Conservation (phyloP, 35 echinoderm and acorn worm genomes). For the Apostichopus japonicus region DNA sequence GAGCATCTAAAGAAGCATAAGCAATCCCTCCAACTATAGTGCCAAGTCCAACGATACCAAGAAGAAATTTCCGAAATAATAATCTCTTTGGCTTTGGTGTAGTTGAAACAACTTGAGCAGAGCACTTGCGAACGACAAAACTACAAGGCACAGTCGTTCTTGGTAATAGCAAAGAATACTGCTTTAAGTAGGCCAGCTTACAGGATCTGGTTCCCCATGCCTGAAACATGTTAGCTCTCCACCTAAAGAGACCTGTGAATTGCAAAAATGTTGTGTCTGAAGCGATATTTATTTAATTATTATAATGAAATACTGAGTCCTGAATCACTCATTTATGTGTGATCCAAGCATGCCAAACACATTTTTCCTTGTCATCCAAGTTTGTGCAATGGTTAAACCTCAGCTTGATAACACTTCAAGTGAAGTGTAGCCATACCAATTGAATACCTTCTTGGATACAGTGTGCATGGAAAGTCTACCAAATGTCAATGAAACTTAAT, state of each 20-base stretch:
- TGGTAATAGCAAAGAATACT: neutral
- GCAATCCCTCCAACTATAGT: constrained; percentile 17
- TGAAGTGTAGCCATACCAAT: too few relatives aligned
- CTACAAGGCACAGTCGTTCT: neutral
- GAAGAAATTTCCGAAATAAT: constrained; percentile 21
- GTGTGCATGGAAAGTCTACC: too few relatives aligned
- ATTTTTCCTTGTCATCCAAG: too few relatives aligned
- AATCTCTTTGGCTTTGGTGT: constrained; percentile 36
- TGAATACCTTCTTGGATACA: too few relatives aligned
- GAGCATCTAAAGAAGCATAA: constrained; percentile 57
- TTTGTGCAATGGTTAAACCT: too few relatives aligned
- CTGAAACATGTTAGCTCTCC: neutral
- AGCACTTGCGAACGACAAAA: neutral
- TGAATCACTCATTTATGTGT: too few relatives aligned
- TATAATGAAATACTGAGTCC: too few relatives aligned
- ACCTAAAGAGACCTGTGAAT: neutral
- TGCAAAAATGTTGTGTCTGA: neutral
- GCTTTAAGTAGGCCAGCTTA: neutral
- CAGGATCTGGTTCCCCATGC: neutral
- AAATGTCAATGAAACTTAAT: too few relatives aligned
- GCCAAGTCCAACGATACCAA: constrained; percentile 19
- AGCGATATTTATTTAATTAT: too few relatives aligned
- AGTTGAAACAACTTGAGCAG: neutral
- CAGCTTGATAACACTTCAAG: too few relatives aligned
- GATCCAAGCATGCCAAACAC: too few relatives aligned